Evolutionary conservation across 2,888 invertebrate genomes (phyloP).

Genomic region (Helicoverpa assulta): DNA sequence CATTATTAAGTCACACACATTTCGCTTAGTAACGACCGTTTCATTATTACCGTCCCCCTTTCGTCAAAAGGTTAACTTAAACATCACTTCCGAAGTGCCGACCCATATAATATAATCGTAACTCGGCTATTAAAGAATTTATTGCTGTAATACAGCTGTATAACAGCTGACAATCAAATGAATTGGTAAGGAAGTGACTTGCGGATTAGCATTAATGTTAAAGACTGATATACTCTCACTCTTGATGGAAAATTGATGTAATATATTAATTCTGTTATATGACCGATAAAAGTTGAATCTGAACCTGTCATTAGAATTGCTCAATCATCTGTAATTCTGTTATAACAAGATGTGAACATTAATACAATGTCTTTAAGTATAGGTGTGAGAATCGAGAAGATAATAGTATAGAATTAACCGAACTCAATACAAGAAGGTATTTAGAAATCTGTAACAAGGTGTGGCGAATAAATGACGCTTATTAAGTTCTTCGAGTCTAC

Average conservation of each 20-base stretch:
- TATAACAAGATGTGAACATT: conserved; percentile 30
- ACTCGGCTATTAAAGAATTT: conserved; percentile 18
- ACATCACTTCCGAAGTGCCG: conserved; percentile 37
- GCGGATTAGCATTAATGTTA: conserved; percentile 32
- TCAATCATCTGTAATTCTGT: conserved; percentile 28
- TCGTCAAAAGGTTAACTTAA: conserved; percentile 26
- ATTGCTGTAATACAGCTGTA: conserved; percentile 18
- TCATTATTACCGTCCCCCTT: conserved; percentile 19
- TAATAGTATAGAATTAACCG: conserved; percentile 8
- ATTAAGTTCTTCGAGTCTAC: not conserved
- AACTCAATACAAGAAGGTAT: not conserved
- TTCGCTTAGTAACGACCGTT: conserved; percentile 3
- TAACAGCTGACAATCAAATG: conserved; percentile 21
- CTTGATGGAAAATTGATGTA: conserved; percentile 32
- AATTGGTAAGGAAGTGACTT: conserved; percentile 54
- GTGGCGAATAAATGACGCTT: not conserved
- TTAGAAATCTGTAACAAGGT: conserved; percentile 2
- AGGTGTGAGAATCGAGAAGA: conserved; percentile 9
- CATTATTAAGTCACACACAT: not conserved
- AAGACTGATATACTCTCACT: conserved; percentile 31
- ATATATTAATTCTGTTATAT: conserved; percentile 37
- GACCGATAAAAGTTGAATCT: conserved; percentile 13
- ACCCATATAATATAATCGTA: conserved; percentile 28
- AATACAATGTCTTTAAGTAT: conserved; percentile 24
- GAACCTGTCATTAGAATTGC: conserved; percentile 27